Evolutionary conservation across 2,888 invertebrate genomes (phyloP).

Genomic region (Coelopa pilipes): DNA sequence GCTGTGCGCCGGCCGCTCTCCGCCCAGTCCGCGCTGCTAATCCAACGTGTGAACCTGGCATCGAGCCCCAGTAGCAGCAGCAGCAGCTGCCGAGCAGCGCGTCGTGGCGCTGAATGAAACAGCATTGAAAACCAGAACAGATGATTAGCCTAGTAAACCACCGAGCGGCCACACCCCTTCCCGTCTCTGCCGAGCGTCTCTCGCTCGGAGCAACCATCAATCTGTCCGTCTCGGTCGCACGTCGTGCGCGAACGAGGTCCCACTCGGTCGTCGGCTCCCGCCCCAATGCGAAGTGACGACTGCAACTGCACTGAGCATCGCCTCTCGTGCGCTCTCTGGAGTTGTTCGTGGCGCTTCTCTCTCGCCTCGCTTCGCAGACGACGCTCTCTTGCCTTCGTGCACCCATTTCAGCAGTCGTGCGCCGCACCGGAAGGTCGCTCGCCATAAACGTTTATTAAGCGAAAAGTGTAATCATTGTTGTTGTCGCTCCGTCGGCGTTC

Average conservation of each 20-base stretch:
- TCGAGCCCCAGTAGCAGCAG: constrained; percentile 2
- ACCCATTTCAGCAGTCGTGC: constrained; percentile 24
- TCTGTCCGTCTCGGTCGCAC: too few relatives aligned
- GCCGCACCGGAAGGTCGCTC: constrained; percentile 58
- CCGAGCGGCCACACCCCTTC: constrained; percentile 33
- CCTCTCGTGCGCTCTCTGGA: constrained; percentile 42
- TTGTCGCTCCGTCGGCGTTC: constrained; percentile 41
- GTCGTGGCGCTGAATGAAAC: constrained; percentile 58
- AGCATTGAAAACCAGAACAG: constrained; percentile 60
- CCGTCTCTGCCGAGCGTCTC: not conserved
- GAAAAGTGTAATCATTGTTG: constrained; percentile 59
- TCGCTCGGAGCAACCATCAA: not conserved
- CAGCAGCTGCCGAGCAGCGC: constrained; percentile 35
- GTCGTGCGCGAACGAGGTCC: not conserved
- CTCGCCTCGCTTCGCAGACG: too few relatives aligned
- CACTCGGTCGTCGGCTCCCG: too few relatives aligned
- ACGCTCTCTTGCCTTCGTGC: constrained; percentile 10
- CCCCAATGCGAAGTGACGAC: not conserved
- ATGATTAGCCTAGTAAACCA: constrained; percentile 63
- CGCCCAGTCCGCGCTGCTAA: not conserved
- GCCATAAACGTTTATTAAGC: constrained; percentile 56
- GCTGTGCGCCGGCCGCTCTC: not conserved
- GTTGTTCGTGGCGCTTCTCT: constrained; percentile 28
- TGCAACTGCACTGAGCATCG: constrained; percentile 1
- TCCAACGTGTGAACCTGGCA: not conserved